Evolutionary conservation across 2,888 invertebrate genomes (phyloP).

Genomic region (Acanthosepion lycidas): DNA sequence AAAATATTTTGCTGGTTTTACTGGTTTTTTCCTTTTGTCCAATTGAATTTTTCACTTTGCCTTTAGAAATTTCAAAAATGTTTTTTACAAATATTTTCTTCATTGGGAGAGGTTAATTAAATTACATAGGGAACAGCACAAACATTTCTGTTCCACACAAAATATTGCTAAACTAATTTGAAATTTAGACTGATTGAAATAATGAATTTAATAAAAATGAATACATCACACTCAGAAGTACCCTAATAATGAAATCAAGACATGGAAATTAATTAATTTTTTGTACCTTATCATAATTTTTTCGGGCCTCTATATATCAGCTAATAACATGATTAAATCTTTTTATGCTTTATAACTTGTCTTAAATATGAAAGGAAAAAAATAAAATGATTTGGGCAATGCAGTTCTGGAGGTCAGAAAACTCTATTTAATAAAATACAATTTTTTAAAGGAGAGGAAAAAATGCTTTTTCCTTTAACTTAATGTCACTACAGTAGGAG

Average conservation of each 20-base stretch:
- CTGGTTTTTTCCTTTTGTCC: neutral
- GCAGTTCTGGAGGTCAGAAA: neutral
- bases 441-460: neutral
- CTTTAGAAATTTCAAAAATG: neutral
- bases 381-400: neutral
- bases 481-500: neutral
- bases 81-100: neutral
- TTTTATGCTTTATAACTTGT: neutral
- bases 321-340: neutral
- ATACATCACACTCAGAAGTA: neutral
- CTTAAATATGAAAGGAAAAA: neutral
- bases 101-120: neutral
- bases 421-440: neutral
- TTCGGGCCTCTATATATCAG: neutral
- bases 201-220: neutral
- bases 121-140: neutral
- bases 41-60: neutral
- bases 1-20: neutral
- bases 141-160: neutral
- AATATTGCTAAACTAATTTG: neutral
- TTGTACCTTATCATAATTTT: neutral
- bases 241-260: neutral
- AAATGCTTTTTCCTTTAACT: neutral
- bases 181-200: slow-evolving; percentile 8
- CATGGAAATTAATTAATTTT: neutral